Evolutionary conservation across 2,113 vertebrate species (phyloP).

Genomic region (Petroica traversi): DNA sequence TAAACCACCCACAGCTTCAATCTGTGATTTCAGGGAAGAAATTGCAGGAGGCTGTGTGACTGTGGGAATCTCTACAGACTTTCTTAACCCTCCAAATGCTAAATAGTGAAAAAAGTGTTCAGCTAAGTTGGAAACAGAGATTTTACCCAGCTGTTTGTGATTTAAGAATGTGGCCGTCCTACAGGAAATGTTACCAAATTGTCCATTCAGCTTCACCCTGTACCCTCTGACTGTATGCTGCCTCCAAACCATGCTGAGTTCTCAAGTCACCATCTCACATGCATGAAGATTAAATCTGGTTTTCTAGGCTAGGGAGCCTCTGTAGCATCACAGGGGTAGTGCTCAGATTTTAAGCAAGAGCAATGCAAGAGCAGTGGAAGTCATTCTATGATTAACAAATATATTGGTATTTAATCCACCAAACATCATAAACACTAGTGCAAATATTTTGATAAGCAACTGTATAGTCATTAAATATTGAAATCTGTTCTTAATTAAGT

Average conservation of each 20-base stretch:
- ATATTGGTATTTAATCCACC: slow-evolving; percentile 6
- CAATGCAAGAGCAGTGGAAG: not conserved
- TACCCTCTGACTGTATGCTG: not conserved
- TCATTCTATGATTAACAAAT: slow-evolving; percentile 4
- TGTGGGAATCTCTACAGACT: not conserved
- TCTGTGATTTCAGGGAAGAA: not conserved
- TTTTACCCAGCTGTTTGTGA: not conserved
- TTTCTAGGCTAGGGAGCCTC: not conserved
- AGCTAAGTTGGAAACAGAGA: not conserved
- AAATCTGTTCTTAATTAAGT: slow-evolving; percentile 57
- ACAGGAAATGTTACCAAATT: not conserved
- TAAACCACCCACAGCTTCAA: not conserved
- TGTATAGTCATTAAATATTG: slow-evolving; percentile 53
- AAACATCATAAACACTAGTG: slow-evolving; percentile 4
- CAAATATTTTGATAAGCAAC: slow-evolving; percentile 50
- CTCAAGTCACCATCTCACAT: not conserved
- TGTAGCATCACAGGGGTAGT: not conserved
- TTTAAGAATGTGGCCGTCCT: not conserved
- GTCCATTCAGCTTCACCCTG: not conserved
- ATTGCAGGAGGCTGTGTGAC: not conserved
- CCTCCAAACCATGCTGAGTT: not conserved
- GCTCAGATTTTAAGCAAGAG: not conserved
- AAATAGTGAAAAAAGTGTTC: not conserved
- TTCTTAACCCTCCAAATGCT: not conserved
- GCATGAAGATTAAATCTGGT: not conserved